Conservation (phyloP, 2,113 vertebrate genomes). For the Tachysurus fulvidraco region DNA sequence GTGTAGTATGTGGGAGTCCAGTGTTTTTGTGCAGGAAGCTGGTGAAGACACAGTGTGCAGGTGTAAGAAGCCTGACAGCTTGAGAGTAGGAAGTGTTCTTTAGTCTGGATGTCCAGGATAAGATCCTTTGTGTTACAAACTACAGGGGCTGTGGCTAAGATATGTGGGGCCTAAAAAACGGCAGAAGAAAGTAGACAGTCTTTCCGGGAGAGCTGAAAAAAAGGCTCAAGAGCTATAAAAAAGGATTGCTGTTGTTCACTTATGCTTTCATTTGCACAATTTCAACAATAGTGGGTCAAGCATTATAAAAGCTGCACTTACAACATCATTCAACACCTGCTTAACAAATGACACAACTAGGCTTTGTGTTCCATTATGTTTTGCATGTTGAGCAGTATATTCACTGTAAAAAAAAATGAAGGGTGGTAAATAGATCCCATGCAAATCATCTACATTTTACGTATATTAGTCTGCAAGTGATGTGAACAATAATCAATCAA, state of each 20-base stretch:
- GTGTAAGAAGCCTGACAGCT: conserved; percentile 6
- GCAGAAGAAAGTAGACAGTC: not conserved
- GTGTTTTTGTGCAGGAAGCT: conserved; percentile 6
- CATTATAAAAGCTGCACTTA: conserved; percentile 61
- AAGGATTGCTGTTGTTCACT: not conserved
- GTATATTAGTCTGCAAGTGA: too few relatives aligned
- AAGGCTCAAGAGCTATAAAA: not conserved
- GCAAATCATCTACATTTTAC: too few relatives aligned
- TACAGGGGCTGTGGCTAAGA: not conserved
- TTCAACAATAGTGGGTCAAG: conserved; percentile 65
- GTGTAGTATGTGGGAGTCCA: conserved; percentile 10
- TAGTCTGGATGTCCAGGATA: not conserved
- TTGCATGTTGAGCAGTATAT: not conserved
- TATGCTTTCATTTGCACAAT: conserved; percentile 5
- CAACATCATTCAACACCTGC: conserved; percentile 12
- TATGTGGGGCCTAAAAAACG: not conserved
- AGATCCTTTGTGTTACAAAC: not conserved
- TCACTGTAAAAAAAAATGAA: not conserved
- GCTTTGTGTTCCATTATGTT: not conserved
- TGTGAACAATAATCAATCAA: too few relatives aligned
- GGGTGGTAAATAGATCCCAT: too few relatives aligned
- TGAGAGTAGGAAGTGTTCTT: conserved; percentile 20
- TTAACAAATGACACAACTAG: not conserved
- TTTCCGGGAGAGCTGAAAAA: not conserved
- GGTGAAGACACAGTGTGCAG: not conserved